Conservation (phyloP, 2,113 vertebrate genomes). For the Embiotoca jacksoni region DNA sequence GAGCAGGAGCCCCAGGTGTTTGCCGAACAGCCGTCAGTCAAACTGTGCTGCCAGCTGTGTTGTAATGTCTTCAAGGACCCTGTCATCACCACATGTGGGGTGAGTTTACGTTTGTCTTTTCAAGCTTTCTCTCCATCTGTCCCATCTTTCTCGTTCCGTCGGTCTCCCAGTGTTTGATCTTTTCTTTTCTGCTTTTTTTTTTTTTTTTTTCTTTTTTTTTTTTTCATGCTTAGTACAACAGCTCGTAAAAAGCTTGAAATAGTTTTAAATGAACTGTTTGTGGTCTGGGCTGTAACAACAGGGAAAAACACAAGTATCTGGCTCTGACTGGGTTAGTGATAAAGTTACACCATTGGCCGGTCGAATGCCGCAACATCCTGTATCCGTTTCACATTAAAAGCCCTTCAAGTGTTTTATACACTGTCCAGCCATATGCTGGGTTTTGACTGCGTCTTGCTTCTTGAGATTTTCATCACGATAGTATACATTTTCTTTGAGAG, state of each 20-base stretch:
- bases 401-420: too few species aligned
- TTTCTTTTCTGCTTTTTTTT: background rate
- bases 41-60: slow-evolving; percentile 97
- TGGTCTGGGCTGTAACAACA: too few species aligned
- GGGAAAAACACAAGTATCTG: too few species aligned
- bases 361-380: too few species aligned
- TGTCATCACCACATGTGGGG: slow-evolving; percentile 98
- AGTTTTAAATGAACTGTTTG: too few species aligned
- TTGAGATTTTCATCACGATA: too few species aligned
- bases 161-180: background rate
- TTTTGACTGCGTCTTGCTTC: too few species aligned
- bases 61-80: slow-evolving; percentile 98
- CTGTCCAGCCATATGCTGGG: too few species aligned
- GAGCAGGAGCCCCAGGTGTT: slow-evolving; percentile 95
- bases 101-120: slow-evolving; percentile 74
- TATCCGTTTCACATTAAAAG: too few species aligned
- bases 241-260: background rate
- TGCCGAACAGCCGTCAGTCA: slow-evolving; percentile 96
- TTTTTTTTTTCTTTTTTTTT: background rate
- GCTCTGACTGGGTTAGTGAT: too few species aligned
- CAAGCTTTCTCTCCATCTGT: background rate
- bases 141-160: background rate
- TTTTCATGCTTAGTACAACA: background rate
- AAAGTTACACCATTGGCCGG: too few species aligned
- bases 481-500: too few species aligned